Conservation (phyloP, 2,888 invertebrate genomes). For the Mantis religiosa region DNA sequence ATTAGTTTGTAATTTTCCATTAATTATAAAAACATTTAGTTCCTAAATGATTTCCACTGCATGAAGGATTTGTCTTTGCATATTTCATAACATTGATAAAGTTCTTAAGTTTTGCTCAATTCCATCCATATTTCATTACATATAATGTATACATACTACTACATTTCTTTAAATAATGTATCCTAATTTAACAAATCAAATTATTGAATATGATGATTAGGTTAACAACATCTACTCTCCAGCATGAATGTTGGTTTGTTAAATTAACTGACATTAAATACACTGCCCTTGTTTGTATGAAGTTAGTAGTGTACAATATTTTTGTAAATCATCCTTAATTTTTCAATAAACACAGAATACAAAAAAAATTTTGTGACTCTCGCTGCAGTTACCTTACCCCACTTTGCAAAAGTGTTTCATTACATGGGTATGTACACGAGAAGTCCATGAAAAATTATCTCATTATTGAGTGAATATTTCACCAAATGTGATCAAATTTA, state of each 20-base stretch:
- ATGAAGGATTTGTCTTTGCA: background rate
- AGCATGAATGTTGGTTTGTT: background rate
- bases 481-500: too few relatives aligned
- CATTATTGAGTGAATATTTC: too few relatives aligned
- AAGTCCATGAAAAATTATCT: too few relatives aligned
- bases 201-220: background rate
- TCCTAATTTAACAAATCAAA: background rate
- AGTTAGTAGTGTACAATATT: slow-evolving; percentile 5
- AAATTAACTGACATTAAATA: slow-evolving; percentile 3
- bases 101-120: background rate
- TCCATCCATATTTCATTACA: background rate
- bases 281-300: slow-evolving; percentile 11
- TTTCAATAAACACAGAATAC: background rate
- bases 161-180: background rate
- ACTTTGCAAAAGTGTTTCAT: too few relatives aligned
- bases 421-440: too few relatives aligned
- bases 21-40: background rate
- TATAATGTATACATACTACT: background rate
- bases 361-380: background rate
- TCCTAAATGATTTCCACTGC: background rate
- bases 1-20: background rate
- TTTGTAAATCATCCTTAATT: slow-evolving; percentile 8
- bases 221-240: background rate
- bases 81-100: background rate
- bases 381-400: background rate